Evolutionary conservation across 2,797 vertebrate genomes (phyloP).

Genomic region (Parauchenoglanis ngamensis): DNA sequence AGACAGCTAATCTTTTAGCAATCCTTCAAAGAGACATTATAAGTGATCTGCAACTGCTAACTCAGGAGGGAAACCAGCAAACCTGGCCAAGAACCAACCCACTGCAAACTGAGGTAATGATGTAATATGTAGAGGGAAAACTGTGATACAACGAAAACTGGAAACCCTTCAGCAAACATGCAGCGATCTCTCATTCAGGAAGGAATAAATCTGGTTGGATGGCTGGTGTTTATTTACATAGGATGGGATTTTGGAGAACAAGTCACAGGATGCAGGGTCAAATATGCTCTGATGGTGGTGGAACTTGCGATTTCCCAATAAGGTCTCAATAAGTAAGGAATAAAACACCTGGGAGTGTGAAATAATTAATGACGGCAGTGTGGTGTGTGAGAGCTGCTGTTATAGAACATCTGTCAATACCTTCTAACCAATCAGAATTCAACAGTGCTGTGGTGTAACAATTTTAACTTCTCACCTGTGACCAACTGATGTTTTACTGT

Average conservation of each 20-base stretch:
- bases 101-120: not conserved
- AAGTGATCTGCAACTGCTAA: not conserved
- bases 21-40: not conserved
- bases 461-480: not conserved
- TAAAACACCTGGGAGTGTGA: not conserved
- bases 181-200: not conserved
- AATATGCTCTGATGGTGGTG: not conserved
- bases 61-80: not conserved
- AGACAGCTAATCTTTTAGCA: not conserved
- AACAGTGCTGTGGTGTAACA: not conserved
- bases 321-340: not conserved
- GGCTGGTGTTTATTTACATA: not conserved
- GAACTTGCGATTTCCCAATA: not conserved
- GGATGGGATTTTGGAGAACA: not conserved
- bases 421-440: not conserved
- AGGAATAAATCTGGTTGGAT: not conserved
- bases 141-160: not conserved
- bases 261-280: not conserved
- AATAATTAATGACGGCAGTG: not conserved
- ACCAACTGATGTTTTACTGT: not conserved
- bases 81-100: not conserved
- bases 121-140: not conserved
- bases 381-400: not conserved
- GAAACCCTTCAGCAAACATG: not conserved
- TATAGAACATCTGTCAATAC: not conserved